Conservation (phyloP, 2,888 invertebrate genomes). For the Mechanitis messenoides region DNA sequence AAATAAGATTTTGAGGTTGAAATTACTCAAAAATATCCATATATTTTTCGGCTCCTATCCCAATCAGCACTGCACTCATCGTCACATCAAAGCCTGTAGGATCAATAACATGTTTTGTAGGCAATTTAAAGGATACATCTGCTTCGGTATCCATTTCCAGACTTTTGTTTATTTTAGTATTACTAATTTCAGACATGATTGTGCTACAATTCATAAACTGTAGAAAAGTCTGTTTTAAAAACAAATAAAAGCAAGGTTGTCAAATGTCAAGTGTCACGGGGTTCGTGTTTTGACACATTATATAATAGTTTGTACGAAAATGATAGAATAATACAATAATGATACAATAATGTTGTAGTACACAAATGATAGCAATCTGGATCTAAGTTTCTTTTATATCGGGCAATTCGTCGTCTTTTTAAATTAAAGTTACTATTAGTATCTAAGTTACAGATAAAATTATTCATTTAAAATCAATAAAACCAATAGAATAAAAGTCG, state of each 20-base stretch:
- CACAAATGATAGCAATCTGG: too few relatives aligned
- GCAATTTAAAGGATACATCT: constrained; percentile 23
- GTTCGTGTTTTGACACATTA: neutral
- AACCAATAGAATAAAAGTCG: too few relatives aligned
- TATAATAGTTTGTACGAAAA: too few relatives aligned
- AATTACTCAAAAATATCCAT: constrained; percentile 61
- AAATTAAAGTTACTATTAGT: too few relatives aligned
- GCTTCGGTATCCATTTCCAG: constrained; percentile 19
- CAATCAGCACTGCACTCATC: constrained; percentile 55
- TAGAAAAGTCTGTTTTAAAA: neutral
- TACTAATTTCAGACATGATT: neutral
- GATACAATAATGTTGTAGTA: too few relatives aligned
- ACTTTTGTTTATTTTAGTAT: neutral
- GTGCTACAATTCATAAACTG: neutral
- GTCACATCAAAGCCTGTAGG: constrained; percentile 62
- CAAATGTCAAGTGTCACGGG: neutral
- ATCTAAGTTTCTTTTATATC: too few relatives aligned
- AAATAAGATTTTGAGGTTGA: too few relatives aligned
- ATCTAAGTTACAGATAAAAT: too few relatives aligned
- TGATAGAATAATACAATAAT: too few relatives aligned
- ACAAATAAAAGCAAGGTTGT: neutral
- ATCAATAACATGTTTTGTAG: constrained; percentile 43
- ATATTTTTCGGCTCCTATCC: constrained; percentile 64
- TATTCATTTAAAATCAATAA: too few relatives aligned
- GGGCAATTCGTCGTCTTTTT: too few relatives aligned